Evolutionary conservation across 2,888 invertebrate species (phyloP).

Genomic region (Salpingus planirostris): DNA sequence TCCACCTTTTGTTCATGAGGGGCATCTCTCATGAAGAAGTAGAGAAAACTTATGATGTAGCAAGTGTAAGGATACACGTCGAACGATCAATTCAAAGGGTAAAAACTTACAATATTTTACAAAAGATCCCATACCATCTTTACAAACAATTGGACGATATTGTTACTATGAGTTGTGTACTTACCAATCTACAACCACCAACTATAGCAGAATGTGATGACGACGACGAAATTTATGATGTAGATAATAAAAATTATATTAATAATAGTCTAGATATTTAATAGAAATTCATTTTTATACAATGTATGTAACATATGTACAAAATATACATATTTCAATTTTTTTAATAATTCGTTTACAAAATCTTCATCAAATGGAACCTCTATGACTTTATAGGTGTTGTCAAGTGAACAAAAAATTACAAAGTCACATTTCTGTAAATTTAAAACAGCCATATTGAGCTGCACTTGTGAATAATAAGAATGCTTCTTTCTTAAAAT

Average conservation of each 20-base stretch:
- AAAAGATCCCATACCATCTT: conserved; percentile 4
- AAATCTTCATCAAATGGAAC: conserved; percentile 1
- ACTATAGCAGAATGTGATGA: too few species aligned
- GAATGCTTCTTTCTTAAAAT: not conserved
- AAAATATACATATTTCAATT: conserved; percentile 1
- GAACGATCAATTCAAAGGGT: conserved; percentile 11
- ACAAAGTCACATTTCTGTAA: not conserved
- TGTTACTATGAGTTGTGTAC: conserved; percentile 7
- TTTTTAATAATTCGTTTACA: too few species aligned
- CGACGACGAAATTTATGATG: too few species aligned
- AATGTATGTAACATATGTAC: conserved; percentile 2
- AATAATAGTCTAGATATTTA: too few species aligned
- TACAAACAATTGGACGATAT: conserved; percentile 6
- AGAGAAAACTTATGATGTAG: conserved; percentile 6
- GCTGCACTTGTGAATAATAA: conserved; percentile 2
- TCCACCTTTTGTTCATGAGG: conserved; percentile 5
- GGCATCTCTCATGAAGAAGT: conserved; percentile 4
- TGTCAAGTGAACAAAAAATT: conserved; percentile 1
- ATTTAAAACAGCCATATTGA: conserved; percentile 2
- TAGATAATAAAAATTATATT: too few species aligned
- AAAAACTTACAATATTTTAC: conserved; percentile 5
- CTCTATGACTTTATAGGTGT: not conserved
- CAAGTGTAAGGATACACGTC: conserved; percentile 11
- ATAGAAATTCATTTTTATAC: conserved; percentile 1
- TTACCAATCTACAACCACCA: conserved; percentile 2